Base-by-base conservation (phyloP, 2,888 invertebrate genomes). In the Hetaerina titia region DNA sequence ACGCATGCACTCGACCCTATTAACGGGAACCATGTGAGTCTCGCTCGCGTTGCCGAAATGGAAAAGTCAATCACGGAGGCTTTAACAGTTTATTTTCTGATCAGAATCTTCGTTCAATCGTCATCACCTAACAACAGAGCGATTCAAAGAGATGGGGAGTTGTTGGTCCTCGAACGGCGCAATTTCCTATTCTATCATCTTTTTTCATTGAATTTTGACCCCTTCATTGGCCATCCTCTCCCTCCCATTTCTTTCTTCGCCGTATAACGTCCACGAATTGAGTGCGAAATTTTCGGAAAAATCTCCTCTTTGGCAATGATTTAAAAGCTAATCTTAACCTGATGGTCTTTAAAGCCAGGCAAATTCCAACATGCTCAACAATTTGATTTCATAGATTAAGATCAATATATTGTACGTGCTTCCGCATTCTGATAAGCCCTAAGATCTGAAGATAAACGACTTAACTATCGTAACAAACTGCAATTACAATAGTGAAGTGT, bases 31-130 rank as follows among this genome's bases (percentile, higher is more conserved):
- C 69, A 69, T n/a, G 69, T n/a, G 69, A 22, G 17, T 69, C 9
- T 5, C 69, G 4, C 17, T 8, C 17, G 15, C 17, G 31, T 31
- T 25, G 13, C 2, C 13, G 25, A 31, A 31, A 31, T 31, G 81
- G 81, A 81, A 81, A 31, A 81, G 81, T 81, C 81, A 81, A 81
- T 81, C 81, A 81, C 81, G 9, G n/a, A 25, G n/a, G 81, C 81
- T 81, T 81, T 25, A 81, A 81, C 25, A 81, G 81, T 81, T 81
- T 81, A 81, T 81, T 81, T 81, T 15, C 81, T 5, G 81, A 31
- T 81, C 7, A 7, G 81, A 31, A 31, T 81, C 81, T 81, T 81
- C 13, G 7, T 31, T 15, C 81, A 13, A 31, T 81, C 25, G 13
- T 25, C 81, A 81, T 31, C 31, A 13, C 22, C 81, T 9, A 81